Evolutionary conservation across 2,113 vertebrate genomes (phyloP).

Genomic region (Albula glossodonta): DNA sequence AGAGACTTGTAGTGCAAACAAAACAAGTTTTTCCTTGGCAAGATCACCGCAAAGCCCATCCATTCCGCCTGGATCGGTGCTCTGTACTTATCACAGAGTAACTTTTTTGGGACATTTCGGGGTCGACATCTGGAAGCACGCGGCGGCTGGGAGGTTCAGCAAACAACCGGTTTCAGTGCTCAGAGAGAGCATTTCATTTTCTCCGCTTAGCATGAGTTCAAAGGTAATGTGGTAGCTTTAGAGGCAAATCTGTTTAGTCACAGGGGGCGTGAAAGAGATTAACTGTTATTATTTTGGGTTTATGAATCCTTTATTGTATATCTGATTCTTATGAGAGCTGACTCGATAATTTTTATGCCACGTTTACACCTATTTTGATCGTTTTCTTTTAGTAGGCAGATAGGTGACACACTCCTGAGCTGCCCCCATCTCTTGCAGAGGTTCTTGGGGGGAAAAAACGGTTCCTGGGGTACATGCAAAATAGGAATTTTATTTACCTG

Average conservation of each 20-base stretch:
- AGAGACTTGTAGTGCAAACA: background rate
- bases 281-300: conserved; percentile 29
- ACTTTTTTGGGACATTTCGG: conserved; percentile 30
- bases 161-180: conserved; percentile 6
- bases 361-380: background rate
- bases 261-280: conserved; percentile 29
- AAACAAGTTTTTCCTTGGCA: background rate
- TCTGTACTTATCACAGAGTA: conserved; percentile 33
- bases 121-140: conserved; percentile 19
- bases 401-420: background rate
- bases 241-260: conserved; percentile 37
- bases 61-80: conserved; percentile 22
- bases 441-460: background rate
- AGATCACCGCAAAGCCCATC: conserved; percentile 19
- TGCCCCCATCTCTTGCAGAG: background rate
- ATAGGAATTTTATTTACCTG: background rate
- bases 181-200: conserved; percentile 15
- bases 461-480: background rate
- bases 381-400: background rate
- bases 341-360: background rate
- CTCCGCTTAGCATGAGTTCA: conserved; percentile 15
- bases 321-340: background rate
- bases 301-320: background rate
- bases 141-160: background rate
- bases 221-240: conserved; percentile 25